Evolutionary conservation across 30 jellyfish, hydroid and myxozoan species (phyloP).

Genomic region (Aurelia coerulea): DNA sequence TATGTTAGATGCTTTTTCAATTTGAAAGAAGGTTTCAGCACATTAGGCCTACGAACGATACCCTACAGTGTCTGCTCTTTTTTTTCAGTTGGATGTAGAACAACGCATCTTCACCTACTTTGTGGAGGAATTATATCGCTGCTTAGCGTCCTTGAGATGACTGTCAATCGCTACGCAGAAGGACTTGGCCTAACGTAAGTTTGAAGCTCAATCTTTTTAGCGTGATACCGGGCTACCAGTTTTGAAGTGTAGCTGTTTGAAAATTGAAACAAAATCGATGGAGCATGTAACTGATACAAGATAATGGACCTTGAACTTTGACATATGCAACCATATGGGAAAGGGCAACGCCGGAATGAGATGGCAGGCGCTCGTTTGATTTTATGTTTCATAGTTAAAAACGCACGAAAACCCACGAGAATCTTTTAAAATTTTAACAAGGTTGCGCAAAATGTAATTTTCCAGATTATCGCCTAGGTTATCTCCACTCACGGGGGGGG

Average conservation of each 20-base stretch:
- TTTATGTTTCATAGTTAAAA: too few species aligned
- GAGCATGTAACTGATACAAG: background rate
- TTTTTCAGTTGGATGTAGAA: slow-evolving; percentile 82
- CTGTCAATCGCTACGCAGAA: slow-evolving; percentile 74
- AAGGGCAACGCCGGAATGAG: too few species aligned
- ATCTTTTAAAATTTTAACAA: too few species aligned
- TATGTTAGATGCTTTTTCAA: too few species aligned
- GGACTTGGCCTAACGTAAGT: slow-evolving; percentile 79
- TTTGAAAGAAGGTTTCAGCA: too few species aligned
- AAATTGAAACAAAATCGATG: too few species aligned
- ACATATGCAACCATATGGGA: background rate
- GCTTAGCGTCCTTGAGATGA: slow-evolving; percentile 73
- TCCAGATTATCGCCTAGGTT: too few species aligned
- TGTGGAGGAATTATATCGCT: slow-evolving; percentile 92
- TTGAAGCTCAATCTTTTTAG: background rate
- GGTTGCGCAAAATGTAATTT: too few species aligned
- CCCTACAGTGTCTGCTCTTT: background rate
- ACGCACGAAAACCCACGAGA: too few species aligned
- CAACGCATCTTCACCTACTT: slow-evolving; percentile 75
- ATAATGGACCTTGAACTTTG: background rate
- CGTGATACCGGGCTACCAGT: background rate
- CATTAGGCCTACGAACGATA: too few species aligned
- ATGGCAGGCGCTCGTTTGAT: too few species aligned
- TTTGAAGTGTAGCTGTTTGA: background rate
- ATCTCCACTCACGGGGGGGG: too few species aligned